These are phyloP conservation scores for Prunella himalayana DNA, from an alignment of 2,113 vertebrate species.

Conservation along the genomic window DNA sequence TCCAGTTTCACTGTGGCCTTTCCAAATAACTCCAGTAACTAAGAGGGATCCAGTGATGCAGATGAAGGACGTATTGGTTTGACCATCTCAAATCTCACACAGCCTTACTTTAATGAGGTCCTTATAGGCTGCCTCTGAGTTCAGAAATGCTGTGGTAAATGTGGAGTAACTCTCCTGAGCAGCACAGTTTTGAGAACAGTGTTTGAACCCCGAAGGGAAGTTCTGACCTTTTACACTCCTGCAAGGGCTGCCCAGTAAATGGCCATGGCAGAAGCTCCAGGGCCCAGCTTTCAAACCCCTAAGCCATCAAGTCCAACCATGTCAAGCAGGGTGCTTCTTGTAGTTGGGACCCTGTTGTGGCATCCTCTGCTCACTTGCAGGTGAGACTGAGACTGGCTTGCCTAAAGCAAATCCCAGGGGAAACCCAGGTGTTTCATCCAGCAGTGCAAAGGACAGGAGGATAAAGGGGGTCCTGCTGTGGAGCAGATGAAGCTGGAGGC, in stretches of 20 bases:
- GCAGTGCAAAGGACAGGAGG: not conserved
- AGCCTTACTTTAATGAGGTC: not conserved
- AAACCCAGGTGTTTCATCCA: not conserved
- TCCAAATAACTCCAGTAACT: not conserved
- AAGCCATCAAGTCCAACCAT: accelerated
- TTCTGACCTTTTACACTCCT: not conserved
- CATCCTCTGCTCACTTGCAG: not conserved
- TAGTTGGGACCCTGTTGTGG: not conserved
- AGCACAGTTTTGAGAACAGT: not conserved
- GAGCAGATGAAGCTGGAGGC: not conserved
- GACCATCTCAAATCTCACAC: not conserved
- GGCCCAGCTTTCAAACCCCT: not conserved
- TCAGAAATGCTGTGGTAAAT: not conserved
- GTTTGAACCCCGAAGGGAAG: not conserved
- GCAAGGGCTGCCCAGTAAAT: not conserved
- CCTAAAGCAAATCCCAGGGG: not conserved
- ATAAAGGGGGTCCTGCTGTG: not conserved
- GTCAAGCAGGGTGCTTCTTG: not conserved
- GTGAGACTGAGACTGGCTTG: not conserved
- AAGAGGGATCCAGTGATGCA: not conserved
- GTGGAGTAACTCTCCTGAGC: not conserved
- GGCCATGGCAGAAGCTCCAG: not conserved
- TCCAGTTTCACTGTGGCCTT: not conserved
- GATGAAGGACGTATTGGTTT: not conserved
- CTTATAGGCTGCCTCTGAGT: not conserved